Conservation (phyloP, 2,888 invertebrate species). For the Capitulum mitella region DNA sequence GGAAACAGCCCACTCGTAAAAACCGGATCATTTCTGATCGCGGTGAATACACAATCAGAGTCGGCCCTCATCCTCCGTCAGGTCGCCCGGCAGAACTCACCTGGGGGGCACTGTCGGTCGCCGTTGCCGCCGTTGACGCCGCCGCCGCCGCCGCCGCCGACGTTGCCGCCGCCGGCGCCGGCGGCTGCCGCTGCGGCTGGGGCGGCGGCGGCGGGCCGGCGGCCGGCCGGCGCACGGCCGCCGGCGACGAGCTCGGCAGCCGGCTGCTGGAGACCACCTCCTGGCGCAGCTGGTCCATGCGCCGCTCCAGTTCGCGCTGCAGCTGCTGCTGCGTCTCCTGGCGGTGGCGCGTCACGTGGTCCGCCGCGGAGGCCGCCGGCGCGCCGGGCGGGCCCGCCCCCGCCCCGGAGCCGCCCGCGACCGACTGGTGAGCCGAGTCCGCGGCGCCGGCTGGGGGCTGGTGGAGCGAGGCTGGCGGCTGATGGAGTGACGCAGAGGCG, state of each 20-base stretch:
- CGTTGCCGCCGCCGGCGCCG: not conserved
- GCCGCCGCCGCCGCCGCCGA: too few species aligned
- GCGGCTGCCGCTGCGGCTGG: not conserved
- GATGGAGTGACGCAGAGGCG: not conserved
- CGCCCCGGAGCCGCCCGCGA: not conserved
- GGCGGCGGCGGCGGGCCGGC: not conserved
- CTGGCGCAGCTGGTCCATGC: not conserved
- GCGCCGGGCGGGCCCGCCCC: not conserved
- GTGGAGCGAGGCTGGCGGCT: not conserved
- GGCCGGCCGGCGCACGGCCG: not conserved
- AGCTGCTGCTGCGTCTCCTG: not conserved
- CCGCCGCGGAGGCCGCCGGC: not conserved
- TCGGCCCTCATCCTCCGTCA: too few species aligned
- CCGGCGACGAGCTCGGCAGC: not conserved
- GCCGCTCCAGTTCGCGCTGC: not conserved
- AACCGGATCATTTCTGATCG: too few species aligned
- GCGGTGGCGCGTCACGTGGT: not conserved
- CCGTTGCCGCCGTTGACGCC: too few species aligned
- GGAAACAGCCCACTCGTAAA: too few species aligned
- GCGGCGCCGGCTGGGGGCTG: not conserved
- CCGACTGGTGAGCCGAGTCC: not conserved
- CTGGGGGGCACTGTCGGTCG: too few species aligned
- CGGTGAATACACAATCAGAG: too few species aligned
- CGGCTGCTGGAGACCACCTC: slow-evolving; percentile 12
- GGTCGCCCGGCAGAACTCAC: too few species aligned